Evolutionary conservation across 1,140 invertebrate genomes (phyloP).

Genomic region (Gryllus bimaculatus): DNA sequence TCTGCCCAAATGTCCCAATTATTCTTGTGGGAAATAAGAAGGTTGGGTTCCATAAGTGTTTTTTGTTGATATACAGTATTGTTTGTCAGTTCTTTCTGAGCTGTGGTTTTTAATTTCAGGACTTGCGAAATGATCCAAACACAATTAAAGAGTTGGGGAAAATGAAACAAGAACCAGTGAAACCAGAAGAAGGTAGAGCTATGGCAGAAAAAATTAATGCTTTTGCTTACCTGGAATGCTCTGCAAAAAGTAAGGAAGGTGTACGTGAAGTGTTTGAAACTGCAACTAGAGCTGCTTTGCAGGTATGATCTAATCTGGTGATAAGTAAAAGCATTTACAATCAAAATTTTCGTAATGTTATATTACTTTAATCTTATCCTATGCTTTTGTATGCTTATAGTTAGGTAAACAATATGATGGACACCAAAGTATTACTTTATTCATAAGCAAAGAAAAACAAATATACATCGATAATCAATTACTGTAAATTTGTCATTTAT

Average conservation of each 20-base stretch:
- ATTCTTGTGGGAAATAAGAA: conserved; percentile 98
- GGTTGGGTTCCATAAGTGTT: background rate
- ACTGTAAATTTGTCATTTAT: no score
- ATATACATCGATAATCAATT: no score
- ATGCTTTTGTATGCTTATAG: no score
- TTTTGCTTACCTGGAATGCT: conserved; percentile 98
- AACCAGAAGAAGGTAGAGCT: conserved; percentile 90
- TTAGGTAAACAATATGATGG: no score
- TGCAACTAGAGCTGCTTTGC: conserved; percentile 93
- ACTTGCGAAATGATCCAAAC: conserved; percentile 88
- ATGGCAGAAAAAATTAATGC: conserved; percentile 99
- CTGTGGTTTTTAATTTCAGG: conserved; percentile 31
- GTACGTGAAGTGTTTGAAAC: conserved; percentile 99
- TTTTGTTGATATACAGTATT: background rate
- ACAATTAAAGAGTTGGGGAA: conserved; percentile 94
- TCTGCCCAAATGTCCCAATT: conserved; percentile 96
- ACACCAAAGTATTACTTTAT: no score
- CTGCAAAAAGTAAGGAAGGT: conserved; percentile 98
- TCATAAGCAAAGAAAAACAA: no score
- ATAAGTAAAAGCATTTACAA: conserved; percentile 64
- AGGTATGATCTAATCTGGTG: conserved; percentile 44
- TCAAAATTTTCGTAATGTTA: no score
- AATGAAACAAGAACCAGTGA: conserved; percentile 99
- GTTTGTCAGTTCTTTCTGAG: background rate
- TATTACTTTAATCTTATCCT: no score